Evolutionary conservation across 2,888 invertebrate species (phyloP), one percentile per base, ranked within the genome.

Genomic region (Parnassius orleans): DNA sequence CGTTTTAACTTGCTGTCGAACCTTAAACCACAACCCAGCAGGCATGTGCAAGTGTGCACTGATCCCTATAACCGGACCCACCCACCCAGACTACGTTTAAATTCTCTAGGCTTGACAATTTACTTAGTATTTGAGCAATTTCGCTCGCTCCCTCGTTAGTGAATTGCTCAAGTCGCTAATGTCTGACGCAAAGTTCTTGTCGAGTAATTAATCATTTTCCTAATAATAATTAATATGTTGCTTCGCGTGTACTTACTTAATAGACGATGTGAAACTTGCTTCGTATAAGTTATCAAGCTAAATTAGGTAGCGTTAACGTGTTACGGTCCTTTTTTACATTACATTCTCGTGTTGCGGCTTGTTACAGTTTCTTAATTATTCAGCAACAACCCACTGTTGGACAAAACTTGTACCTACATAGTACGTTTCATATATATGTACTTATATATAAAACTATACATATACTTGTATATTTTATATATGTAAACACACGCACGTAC

Each of bases 171-270:
- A 33, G 57, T 53, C 53, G 57, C 66, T 70, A 74, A 12, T 46
- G 46, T 46, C 46, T 46, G 12, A 46, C 66, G 69, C 73, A 75
- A 77, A 78, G 14, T 78, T 74, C 74, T 70, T 72, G 72, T 52
- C 19, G 66, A 76, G 81, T 78, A 82, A 84, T 85, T 84, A 86
- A 85, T 86, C 83, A 85, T 80, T 76, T 75, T 64, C 65, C 72
- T 81, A 79, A 83, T 74, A 73, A 69, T 73, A 70, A 74, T 74
- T 73, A 72, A 73, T 74, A 63, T 65, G 66, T 64, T 57, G 63
- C 66, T 63, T 62, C 60, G 61, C 64, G 64, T 51, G 56, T 65
- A 57, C 60, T 60, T 51, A 57, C 53, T 55, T 63, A 63, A 59
- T 63, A 59, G 56, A 46, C 60, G 55, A 59, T 51, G 56, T 61